Conservation (phyloP, 2,888 invertebrate genomes). For the Ceriagrion tenellum region DNA sequence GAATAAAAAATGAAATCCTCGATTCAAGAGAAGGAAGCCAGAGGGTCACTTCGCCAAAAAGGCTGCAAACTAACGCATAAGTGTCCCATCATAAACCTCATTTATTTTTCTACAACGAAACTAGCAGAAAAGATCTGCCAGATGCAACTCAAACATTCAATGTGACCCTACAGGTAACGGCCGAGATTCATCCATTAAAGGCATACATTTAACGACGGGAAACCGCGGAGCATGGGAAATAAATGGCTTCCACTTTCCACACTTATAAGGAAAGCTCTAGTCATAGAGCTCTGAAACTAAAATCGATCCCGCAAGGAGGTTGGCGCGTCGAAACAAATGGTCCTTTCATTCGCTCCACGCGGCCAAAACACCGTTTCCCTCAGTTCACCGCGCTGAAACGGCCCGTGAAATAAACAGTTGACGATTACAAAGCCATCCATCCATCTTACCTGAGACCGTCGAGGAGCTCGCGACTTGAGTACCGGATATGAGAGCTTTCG, state of each 20-base stretch:
- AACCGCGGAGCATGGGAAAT: not conserved
- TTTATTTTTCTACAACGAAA: too few species aligned
- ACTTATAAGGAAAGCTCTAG: not conserved
- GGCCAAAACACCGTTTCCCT: not conserved
- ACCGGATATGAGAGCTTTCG: conserved; percentile 64
- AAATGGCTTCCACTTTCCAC: not conserved
- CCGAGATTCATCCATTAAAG: too few species aligned
- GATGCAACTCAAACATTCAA: too few species aligned
- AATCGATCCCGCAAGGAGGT: not conserved
- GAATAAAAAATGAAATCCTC: too few species aligned
- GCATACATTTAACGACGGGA: not conserved
- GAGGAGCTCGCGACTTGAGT: not conserved
- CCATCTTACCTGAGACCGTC: conserved; percentile 15
- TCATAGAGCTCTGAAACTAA: not conserved
- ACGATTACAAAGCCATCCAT: conserved; percentile 62
- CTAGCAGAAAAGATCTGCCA: too few species aligned
- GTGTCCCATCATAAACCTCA: too few species aligned
- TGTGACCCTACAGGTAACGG: too few species aligned
- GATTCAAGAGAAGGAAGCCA: too few species aligned
- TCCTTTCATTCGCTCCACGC: not conserved
- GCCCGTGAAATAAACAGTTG: conserved; percentile 24
- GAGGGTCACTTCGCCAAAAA: too few species aligned
- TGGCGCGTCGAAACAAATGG: conserved; percentile 1
- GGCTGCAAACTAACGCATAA: too few species aligned
- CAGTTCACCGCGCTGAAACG: not conserved